Percentiles rank a stretch among this genome's conserved stretches.
Evolutionary conservation across 1,140 invertebrate genomes (phyloP).

Genomic region (Grapholita molesta): DNA sequence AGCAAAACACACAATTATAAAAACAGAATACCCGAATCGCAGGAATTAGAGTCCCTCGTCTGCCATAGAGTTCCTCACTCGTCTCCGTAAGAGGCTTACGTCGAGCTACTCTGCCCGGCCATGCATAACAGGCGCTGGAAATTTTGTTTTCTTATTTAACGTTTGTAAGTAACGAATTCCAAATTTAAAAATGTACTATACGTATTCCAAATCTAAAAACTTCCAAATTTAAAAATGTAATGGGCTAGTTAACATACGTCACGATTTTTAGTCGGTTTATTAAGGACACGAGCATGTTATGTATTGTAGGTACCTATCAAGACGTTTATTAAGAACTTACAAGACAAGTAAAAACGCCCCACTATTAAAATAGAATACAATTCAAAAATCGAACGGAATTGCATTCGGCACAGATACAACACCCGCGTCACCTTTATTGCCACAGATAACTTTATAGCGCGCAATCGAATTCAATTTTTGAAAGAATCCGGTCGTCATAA

Average conservation of each 20-base stretch:
- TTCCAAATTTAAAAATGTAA: no score
- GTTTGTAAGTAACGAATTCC: no score
- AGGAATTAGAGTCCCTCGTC: background rate
- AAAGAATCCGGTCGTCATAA: constrained; percentile 12
- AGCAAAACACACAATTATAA: background rate
- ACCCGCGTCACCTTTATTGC: background rate
- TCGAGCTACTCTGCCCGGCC: background rate
- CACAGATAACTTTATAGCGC: constrained; percentile 14
- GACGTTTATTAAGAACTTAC: background rate
- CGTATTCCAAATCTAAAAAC: no score
- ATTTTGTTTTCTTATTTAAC: no score
- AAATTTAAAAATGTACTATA: no score
- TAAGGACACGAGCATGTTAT: no score
- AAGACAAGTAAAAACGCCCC: no score
- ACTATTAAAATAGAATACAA: background rate
- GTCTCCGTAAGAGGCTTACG: background rate
- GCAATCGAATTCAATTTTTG: constrained; percentile 12
- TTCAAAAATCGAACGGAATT: background rate
- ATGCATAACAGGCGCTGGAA: no score
- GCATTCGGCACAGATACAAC: background rate
- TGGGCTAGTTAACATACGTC: no score
- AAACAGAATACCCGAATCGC: background rate
- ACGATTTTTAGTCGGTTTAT: no score
- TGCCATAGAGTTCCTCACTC: background rate
- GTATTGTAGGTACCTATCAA: no score